A percentile compares a stretch with the other conserved stretches of the same genome.
These are phyloP conservation scores for human (Homo sapiens) DNA, from an alignment of 2,113 vertebrate species.

Conservation along the genomic window DNA sequence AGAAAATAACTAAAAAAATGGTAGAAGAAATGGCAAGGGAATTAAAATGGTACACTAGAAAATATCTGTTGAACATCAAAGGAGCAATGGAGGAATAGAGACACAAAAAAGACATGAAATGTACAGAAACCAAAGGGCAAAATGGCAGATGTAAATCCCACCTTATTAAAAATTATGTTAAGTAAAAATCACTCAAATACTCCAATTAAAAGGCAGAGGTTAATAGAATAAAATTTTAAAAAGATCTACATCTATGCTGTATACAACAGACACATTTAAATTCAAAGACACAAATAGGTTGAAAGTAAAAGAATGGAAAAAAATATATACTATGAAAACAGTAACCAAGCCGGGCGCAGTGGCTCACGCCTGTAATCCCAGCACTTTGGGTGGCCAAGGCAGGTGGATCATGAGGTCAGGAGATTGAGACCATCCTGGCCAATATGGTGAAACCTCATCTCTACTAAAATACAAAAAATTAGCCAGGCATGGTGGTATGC, in stretches of 20 bases:
- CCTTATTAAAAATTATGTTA: neutral
- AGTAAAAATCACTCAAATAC: neutral
- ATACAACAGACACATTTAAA: constrained; percentile 6
- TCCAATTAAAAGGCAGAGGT: neutral
- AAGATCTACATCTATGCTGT: neutral
- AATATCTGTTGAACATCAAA: neutral
- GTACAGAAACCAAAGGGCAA: neutral
- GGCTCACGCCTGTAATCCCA: no score
- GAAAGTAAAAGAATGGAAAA: neutral
- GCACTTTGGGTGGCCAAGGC: no score
- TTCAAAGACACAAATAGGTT: neutral
- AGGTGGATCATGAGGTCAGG: no score
- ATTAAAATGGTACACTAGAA: neutral
- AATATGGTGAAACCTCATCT: no score
- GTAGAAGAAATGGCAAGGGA: neutral
- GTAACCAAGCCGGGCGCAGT: neutral
- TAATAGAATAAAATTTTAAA: neutral
- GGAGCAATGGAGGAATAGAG: neutral
- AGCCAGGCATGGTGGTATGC: no score
- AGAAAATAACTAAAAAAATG: neutral
- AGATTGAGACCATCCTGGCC: no score
- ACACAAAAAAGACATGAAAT: neutral
- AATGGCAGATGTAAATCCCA: neutral
- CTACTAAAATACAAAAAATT: no score
- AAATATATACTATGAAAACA: neutral